phyloP scores from a whole-genome alignment of 2,888 invertebrate species.

The Leptopilina drosophilae region DNA sequence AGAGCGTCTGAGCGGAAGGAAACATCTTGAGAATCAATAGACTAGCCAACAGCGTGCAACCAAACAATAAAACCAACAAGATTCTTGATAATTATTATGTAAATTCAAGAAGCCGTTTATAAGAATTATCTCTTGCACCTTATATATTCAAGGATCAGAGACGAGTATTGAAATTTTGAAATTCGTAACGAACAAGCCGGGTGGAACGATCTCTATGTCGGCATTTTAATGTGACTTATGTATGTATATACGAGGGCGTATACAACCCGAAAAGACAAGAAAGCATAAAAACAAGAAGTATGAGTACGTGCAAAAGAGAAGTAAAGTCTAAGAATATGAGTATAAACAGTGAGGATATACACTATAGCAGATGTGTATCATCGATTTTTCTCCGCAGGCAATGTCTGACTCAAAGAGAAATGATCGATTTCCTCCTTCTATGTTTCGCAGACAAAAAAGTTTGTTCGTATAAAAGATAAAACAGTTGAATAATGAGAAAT shows the following conservation, averaged over 20 bases:
- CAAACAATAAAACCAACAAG: background rate
- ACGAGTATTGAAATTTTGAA: constrained; percentile 57
- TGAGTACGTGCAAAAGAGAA: constrained; percentile 55
- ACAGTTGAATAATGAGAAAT: no score
- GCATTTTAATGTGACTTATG: constrained; percentile 62
- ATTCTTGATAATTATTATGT: constrained; percentile 60
- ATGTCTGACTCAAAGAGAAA: constrained; percentile 3
- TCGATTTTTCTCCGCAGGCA: constrained; percentile 42
- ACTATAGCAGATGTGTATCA: constrained; percentile 65
- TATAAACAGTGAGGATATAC: no score
- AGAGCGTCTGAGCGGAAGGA: constrained; percentile 38
- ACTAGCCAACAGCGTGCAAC: constrained; percentile 18
- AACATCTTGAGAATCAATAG: constrained; percentile 41
- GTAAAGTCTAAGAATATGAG: constrained; percentile 43
- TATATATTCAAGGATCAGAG: constrained; percentile 39
- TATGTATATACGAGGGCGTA: constrained; percentile 51
- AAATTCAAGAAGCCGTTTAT: constrained; percentile 57
- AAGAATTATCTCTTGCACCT: constrained; percentile 28
- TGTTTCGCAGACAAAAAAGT: background rate
- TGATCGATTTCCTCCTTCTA: background rate
- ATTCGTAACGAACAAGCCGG: constrained; percentile 56
- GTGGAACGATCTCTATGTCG: constrained; percentile 60
- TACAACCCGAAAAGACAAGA: constrained; percentile 43
- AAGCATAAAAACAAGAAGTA: constrained; percentile 48
- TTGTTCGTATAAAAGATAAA: background rate